Evolutionary conservation across 2,797 vertebrate genomes (phyloP), one percentile per base, ranked within the genome.

Genomic region (Atherinosoma microstoma): DNA sequence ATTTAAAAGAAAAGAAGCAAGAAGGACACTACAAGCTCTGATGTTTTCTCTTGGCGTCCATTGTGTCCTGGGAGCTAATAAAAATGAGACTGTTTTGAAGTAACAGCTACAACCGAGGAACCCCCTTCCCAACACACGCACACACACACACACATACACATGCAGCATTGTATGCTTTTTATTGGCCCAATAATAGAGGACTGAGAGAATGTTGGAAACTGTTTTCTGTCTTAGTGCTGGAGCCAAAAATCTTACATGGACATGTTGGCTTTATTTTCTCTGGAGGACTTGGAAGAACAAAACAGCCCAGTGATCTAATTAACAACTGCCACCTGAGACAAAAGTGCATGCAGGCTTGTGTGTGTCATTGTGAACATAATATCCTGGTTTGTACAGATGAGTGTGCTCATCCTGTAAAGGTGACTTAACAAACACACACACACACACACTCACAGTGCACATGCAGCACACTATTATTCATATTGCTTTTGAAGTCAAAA

Each of bases 181-280:
- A 91, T 90, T 91, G 89, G 87, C 89, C 85, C 88, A 90, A 93
- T 92, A 91, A 90, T 83, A 78, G 80, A 79, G 61, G 64, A 83
- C 83, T 87, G 74, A 84, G 83, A 87, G 68, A 69, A 76, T 66
- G 60, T 73, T 80, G 78, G 76, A 90, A 84, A 79, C 54, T 64
- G 61, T 84, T 81, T 83, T 84, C 72, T 87, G 67, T 84, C 40
- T 77, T 73, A 89, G 75, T 53, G 70, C 63, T 32, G 49, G 64
- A 84, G 79, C 75, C 82, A 89, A 84, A 88, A 83, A 83, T 88
- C 84, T 87, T 88, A 93, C 81, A 86, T 73, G 76, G 79, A 78
- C 76, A 64, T 36, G 61, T 86, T 84, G 87, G 82, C 76, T 89
- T 76, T 76, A 79, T 83, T 62, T 79, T 78, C 79, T 84, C 81